Evolutionary conservation across 2,113 vertebrate species (phyloP).

Genomic region (Hydropotes inermis): DNA sequence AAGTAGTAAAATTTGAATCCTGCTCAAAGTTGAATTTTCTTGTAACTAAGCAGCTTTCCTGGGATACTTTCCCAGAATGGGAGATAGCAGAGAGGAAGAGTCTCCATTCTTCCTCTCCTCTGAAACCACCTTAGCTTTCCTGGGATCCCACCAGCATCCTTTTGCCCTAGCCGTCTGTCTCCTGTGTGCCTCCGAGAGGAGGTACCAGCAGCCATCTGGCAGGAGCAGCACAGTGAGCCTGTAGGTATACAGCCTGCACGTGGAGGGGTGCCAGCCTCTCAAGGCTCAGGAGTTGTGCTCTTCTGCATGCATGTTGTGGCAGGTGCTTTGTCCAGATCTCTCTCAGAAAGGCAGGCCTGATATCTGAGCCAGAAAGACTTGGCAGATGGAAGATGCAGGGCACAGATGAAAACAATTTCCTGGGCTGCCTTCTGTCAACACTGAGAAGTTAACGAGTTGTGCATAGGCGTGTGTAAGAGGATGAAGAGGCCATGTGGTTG

Average conservation of each 20-base stretch:
- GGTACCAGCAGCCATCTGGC: too few species aligned
- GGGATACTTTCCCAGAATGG: not conserved
- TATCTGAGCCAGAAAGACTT: not conserved
- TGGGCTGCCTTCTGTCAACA: not conserved
- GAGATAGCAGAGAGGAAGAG: not conserved
- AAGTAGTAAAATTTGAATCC: not conserved
- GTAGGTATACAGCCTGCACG: fast-evolving
- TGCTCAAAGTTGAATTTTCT: not conserved
- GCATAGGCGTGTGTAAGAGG: not conserved
- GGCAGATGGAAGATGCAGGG: not conserved
- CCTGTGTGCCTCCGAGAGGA: not conserved
- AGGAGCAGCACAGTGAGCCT: not conserved
- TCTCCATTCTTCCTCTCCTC: not conserved
- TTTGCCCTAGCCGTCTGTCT: not conserved
- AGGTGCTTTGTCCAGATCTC: not conserved
- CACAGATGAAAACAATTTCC: not conserved
- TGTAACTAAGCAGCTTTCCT: not conserved
- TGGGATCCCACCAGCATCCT: not conserved
- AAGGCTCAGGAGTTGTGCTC: not conserved
- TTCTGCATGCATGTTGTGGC: not conserved
- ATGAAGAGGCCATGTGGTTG: not conserved
- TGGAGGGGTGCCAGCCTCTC: not conserved
- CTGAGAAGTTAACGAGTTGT: not conserved
- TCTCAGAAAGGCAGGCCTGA: not conserved
- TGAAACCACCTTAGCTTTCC: not conserved